Conservation (phyloP, 2,113 vertebrate species). For the Sinocyclocheilus grahami region DNA sequence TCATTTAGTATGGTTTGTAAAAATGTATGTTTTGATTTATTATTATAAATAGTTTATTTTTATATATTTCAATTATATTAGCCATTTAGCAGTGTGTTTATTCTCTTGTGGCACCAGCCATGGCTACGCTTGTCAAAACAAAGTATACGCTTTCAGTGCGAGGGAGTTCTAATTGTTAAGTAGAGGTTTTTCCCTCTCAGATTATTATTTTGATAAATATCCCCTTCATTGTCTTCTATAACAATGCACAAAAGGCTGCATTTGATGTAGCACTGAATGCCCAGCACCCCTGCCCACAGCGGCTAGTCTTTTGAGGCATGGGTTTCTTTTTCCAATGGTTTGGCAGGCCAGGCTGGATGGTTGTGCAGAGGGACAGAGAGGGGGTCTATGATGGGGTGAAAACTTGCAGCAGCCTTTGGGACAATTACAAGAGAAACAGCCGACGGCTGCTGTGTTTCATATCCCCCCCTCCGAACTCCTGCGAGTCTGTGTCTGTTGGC, state of each 20-base stretch:
- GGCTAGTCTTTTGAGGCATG: conserved; percentile 27
- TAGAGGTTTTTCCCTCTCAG: neutral
- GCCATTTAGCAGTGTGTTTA: conserved; percentile 35
- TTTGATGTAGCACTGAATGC: conserved; percentile 23
- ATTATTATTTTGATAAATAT: conserved; percentile 47
- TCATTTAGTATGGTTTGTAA: conserved; percentile 42
- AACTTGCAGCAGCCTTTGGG: conserved; percentile 54
- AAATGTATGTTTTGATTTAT: neutral
- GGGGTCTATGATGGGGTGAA: conserved; percentile 43
- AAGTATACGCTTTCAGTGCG: conserved; percentile 14
- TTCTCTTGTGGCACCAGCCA: conserved; percentile 37
- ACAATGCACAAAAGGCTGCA: conserved; percentile 39
- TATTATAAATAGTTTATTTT: conserved; percentile 3
- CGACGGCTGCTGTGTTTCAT: conserved; percentile 44
- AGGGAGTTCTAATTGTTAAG: neutral
- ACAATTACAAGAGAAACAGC: conserved; percentile 56
- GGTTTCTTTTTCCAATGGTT: conserved; percentile 55
- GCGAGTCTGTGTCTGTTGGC: conserved; percentile 51
- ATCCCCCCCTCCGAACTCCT: conserved; percentile 52
- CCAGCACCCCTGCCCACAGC: conserved; percentile 3
- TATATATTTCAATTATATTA: conserved; percentile 11
- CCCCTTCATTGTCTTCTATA: conserved; percentile 30
- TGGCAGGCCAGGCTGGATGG: conserved; percentile 36
- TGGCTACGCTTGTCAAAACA: conserved; percentile 33
- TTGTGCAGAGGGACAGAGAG: neutral